A percentile compares a stretch with the other conserved stretches of the same genome.
Evolutionary conservation across 2,113 vertebrate species (phyloP).

Genomic region (Danionella cerebrum): DNA sequence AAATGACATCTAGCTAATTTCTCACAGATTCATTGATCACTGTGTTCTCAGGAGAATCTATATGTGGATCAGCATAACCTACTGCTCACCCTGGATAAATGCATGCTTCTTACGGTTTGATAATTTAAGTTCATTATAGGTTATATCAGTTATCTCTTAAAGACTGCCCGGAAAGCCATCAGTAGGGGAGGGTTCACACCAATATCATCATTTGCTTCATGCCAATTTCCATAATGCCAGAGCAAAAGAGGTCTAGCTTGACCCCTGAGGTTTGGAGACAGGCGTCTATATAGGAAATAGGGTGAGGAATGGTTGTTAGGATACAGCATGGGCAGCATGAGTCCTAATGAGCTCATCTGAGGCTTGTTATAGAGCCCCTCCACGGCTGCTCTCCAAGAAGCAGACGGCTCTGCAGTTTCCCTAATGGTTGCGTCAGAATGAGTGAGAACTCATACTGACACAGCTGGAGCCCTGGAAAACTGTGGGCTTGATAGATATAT

Average conservation of each 20-base stretch:
- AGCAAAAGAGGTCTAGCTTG: neutral
- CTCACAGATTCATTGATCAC: neutral
- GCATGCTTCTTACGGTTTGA: neutral
- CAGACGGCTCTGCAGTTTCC: conserved; percentile 8
- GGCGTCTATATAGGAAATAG: neutral
- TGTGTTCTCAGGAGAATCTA: neutral
- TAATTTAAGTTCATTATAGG: too few species aligned
- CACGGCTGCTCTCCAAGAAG: conserved; percentile 6
- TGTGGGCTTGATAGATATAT: conserved; percentile 14
- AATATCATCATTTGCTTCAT: neutral
- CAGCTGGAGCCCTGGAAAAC: neutral
- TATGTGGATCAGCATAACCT: neutral
- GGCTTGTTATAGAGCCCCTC: conserved; percentile 37
- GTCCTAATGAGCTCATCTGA: conserved; percentile 46
- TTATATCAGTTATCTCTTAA: neutral
- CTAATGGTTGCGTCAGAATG: conserved; percentile 15
- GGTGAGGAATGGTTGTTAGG: conserved; percentile 28
- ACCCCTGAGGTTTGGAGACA: neutral
- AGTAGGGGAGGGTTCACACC: neutral
- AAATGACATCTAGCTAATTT: neutral
- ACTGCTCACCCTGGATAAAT: neutral
- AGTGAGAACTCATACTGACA: conserved; percentile 10
- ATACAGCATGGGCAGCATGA: conserved; percentile 2
- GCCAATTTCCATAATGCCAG: neutral
- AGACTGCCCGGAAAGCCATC: neutral